Evolutionary conservation across 2,797 vertebrate species (phyloP), one percentile per base, ranked within the genome.

Genomic region (Eidolon dupreanum): DNA sequence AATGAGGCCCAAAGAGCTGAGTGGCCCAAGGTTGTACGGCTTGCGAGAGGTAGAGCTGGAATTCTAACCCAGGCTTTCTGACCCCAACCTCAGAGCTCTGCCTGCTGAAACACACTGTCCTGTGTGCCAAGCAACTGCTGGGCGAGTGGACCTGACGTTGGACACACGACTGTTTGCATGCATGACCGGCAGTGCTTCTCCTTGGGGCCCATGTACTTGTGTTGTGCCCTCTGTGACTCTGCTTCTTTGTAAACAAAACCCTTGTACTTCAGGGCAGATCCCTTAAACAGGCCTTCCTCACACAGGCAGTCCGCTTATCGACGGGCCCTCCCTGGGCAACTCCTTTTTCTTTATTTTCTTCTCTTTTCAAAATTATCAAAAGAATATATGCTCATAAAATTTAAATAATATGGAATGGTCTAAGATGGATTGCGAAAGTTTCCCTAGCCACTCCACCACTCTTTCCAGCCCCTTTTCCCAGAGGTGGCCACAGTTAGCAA

Each of bases 311-410:
- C 63, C 53, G 17, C 53, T 70, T 70, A 57, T 73, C 16, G 36
- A 63, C 13, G 55, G 41, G 41, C 16, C 8, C 11, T 38, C 61
- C 84, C 36, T 41, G 38, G 61, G 68, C 4, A 13, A 31, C 9
- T 38, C 24, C 38, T 68, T 57, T 55, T 22, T 49, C 11, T 61
- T 31, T 57, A 10, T 82, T 81, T 86, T 77, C 28, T 95, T 87
- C 33, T 92, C 46, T 55, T 92, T 88, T 71, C 16, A 77, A 78
- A 81, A 61, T 71, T 33, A 36, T 31, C 33, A 24, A 90, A 93
- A 28, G 51, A 89, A 78, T 78, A n/a, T 26, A 36, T 83, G 63
- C 43, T 93, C 28, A 70, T 65, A 33, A 73, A 61, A 88, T 83
- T 41, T 43, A 90, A 41, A 78, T 20, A 82, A 36, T 24, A 15